phyloP scores from a whole-genome alignment of 1,140 invertebrate genomes.

The Drosophila serrata region DNA sequence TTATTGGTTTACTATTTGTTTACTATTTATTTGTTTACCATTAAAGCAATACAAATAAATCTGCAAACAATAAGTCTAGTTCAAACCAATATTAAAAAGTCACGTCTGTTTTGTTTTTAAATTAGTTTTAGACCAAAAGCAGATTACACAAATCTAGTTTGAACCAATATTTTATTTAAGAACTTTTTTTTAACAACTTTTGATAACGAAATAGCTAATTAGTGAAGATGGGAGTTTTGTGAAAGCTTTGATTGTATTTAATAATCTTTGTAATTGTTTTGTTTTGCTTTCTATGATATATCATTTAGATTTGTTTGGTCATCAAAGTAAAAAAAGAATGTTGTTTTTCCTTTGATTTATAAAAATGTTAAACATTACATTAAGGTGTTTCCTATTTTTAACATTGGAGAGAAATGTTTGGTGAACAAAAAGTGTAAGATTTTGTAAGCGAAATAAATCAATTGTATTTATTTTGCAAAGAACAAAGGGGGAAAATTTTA shows the following conservation, averaged over 20 bases:
- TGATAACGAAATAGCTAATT: slow-evolving; percentile 5
- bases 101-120: not conserved
- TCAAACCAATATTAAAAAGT: not conserved
- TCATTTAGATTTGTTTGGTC: no score
- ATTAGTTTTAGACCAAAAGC: not conserved
- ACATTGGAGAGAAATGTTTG: not conserved
- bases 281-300: not conserved
- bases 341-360: no score
- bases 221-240: not conserved
- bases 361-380: no score
- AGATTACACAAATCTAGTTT: slow-evolving; percentile 9
- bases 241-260: not conserved
- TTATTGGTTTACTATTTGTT: no score
- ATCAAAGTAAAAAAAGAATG: no score
- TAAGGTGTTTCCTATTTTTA: not conserved
- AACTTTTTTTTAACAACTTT: not conserved
- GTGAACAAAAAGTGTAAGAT: no score
- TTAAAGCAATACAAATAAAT: not conserved
- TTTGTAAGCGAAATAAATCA: no score
- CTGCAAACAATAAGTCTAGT: not conserved
- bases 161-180: not conserved
- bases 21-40: no score
- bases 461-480: no score
- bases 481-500: no score
- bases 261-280: not conserved